Conservation (phyloP, 2,113 vertebrate genomes). For the Podarcis cretensis region DNA sequence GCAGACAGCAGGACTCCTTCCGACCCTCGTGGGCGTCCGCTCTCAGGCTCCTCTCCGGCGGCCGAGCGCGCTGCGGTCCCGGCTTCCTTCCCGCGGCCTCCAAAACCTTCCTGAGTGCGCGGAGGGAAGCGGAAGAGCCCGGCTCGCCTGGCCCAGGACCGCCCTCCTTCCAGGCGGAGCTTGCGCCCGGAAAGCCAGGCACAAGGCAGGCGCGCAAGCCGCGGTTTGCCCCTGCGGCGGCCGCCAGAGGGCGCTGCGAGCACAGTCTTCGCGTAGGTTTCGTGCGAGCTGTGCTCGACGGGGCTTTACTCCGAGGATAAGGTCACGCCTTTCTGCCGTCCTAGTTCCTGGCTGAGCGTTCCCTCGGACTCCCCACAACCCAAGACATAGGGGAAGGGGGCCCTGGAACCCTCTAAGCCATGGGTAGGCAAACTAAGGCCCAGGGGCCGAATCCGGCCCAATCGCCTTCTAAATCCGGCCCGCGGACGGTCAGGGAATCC, state of each 20-base stretch:
- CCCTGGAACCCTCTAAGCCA: too few species aligned
- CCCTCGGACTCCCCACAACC: background rate
- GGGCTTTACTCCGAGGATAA: background rate
- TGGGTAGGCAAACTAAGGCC: too few species aligned
- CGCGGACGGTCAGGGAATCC: too few species aligned
- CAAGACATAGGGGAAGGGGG: too few species aligned
- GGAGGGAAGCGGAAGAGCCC: rapidly evolving
- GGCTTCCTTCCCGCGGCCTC: background rate
- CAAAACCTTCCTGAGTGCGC: background rate
- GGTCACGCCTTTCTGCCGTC: background rate
- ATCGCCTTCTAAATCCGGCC: too few species aligned
- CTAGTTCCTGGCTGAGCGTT: background rate
- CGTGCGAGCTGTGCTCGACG: background rate
- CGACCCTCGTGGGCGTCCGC: background rate
- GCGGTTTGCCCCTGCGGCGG: background rate
- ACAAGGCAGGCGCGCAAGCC: too few species aligned
- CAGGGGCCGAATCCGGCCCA: too few species aligned
- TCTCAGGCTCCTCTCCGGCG: background rate
- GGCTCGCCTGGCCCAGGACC: background rate
- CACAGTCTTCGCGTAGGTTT: background rate
- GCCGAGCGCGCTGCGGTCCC: background rate
- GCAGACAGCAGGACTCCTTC: too few species aligned
- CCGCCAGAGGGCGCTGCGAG: background rate
- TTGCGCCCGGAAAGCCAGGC: too few species aligned
- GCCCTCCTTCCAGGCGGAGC: background rate